Evolutionary conservation across 2,888 invertebrate species (phyloP).

Genomic region (Drosophila mulleri): DNA sequence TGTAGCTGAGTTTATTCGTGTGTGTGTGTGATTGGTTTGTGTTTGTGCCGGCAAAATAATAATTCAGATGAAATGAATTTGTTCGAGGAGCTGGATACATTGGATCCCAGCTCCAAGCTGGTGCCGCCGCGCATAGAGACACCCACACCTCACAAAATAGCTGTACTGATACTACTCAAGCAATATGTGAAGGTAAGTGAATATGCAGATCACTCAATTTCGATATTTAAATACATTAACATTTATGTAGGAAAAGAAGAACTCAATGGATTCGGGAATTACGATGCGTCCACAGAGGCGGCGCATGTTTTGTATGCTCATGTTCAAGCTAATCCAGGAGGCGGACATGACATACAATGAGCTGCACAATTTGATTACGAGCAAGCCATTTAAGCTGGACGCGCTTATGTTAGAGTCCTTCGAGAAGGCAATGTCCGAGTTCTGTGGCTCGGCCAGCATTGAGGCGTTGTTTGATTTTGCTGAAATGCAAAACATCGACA

Average conservation of each 20-base stretch:
- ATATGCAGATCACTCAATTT: background rate
- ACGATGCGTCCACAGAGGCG: conserved; percentile 87
- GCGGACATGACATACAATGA: conserved; percentile 91
- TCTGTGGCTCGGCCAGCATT: conserved; percentile 86
- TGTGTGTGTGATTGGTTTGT: conserved; percentile 1
- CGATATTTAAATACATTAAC: background rate
- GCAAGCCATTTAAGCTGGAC: conserved; percentile 81
- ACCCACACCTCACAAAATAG: conserved; percentile 92
- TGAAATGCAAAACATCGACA: conserved; percentile 88
- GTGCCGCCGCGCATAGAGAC: conserved; percentile 84
- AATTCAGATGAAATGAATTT: conserved; percentile 68
- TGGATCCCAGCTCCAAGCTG: conserved; percentile 77
- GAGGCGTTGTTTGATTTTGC: conserved; percentile 89
- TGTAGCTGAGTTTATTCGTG: conserved; percentile 1
- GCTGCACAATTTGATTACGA: conserved; percentile 87
- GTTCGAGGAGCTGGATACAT: conserved; percentile 83
- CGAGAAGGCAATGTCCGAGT: conserved; percentile 87
- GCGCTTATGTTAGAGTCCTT: conserved; percentile 85
- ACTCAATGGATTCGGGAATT: conserved; percentile 75
- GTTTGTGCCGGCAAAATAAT: conserved; percentile 54
- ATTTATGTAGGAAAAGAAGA: conserved; percentile 76
- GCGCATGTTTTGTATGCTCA: conserved; percentile 92
- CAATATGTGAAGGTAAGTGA: conserved; percentile 89
- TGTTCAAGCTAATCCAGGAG: conserved; percentile 91
- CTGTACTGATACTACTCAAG: conserved; percentile 90